Evolutionary conservation across 2,888 invertebrate species (phyloP).

Genomic region (Acronicta psi): DNA sequence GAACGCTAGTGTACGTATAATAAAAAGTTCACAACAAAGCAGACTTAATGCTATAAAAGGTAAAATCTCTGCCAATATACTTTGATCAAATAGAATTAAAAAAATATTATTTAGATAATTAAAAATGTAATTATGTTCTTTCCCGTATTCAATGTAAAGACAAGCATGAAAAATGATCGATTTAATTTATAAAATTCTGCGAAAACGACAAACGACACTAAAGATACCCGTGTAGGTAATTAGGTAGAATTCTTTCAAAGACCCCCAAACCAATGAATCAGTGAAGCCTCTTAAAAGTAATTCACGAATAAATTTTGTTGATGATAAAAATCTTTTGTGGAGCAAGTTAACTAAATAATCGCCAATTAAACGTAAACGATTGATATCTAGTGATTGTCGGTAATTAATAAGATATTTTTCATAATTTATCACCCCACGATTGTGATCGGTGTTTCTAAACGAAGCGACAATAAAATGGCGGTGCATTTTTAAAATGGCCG

Average conservation of each 20-base stretch:
- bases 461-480: conserved; percentile 71
- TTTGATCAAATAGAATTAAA: no score
- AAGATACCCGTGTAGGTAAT: conserved; percentile 21
- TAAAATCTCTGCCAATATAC: no score
- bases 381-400: conserved; percentile 73
- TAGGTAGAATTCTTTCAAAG: conserved; percentile 10
- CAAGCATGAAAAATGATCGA: background rate
- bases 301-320: conserved; percentile 42
- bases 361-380: conserved; percentile 79
- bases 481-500: conserved; percentile 75
- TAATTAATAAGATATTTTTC: conserved; percentile 84
- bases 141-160: background rate
- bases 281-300: conserved; percentile 42
- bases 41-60: no score
- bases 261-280: conserved; percentile 11
- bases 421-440: conserved; percentile 83
- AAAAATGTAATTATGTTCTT: no score
- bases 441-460: conserved; percentile 72
- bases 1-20: no score
- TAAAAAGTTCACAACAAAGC: no score
- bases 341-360: conserved; percentile 74
- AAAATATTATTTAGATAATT: no score
- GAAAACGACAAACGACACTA: conserved; percentile 15
- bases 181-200: conserved; percentile 15
- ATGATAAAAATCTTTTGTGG: conserved; percentile 61